Evolutionary conservation across 2,797 vertebrate genomes (phyloP), one percentile per base, ranked within the genome.

Genomic region (Novumbra hubbsi): DNA sequence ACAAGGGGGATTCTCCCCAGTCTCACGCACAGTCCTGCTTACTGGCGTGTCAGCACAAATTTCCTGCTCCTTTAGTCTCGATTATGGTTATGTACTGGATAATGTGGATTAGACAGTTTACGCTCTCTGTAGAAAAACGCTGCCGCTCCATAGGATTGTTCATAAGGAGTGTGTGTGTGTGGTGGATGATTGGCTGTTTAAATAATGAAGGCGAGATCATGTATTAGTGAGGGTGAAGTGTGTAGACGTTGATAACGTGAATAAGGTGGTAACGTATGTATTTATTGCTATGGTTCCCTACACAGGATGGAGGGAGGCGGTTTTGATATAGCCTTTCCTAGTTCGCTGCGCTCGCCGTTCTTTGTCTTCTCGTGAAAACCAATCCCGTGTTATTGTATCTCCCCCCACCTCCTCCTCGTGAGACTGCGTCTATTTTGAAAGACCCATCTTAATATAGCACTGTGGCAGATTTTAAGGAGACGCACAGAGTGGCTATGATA

Each of bases 1-100:
- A 69, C 80, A 78, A 80, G 77, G 30, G 45, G 69, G 80, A 72
- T 79, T 80, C 71, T 70, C 76, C 28, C 76, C n/a, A 8, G 65
- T 77, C 16, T 49, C 70, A 77, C 64, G 57, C 17, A 27, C 24
- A 27, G 32, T 7, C 16, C 28, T 69, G 62, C 72, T 81, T 85
- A 74, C 78, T 68, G 50, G 74, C 50, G 72, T 52, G 80, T 88
- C 89, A 90, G 75, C 80, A 75, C 73, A 78, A 76, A 76, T 78
- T 73, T 66, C 28, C 72, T 32, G 70, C 77, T 67, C 27, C 68
- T 82, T 81, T 73, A 76, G 60, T 78, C 70, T 70, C 73, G 72
- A 70, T 79, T 50, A 73, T 63, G 70, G 76, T 71, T 78, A 41
- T 63, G 19, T 75, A 72, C 66, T 63, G 19, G 73, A 72, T 69